These are phyloP conservation scores for Ormyrus pomaceus DNA, from an alignment of 2,888 invertebrate species.

Conservation along the genomic window DNA sequence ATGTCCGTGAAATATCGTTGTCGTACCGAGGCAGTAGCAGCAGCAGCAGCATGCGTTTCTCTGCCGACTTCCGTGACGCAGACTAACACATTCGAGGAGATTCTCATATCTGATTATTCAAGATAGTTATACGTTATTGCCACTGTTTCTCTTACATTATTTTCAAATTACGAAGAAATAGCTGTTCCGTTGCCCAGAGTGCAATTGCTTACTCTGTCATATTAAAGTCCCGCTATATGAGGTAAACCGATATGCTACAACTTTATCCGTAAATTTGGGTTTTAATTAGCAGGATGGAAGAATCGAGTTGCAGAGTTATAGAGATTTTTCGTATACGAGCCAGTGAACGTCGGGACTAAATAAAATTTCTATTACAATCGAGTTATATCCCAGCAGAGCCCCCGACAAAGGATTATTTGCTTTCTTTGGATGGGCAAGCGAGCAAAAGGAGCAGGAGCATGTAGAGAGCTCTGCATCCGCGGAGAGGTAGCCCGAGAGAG, in stretches of 20 bases:
- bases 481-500: constrained; percentile 29
- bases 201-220: constrained; percentile 10
- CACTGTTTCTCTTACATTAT: constrained; percentile 51
- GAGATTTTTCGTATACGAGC: neutral
- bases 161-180: constrained; percentile 29
- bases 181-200: constrained; percentile 11
- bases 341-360: neutral
- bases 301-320: neutral
- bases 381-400: constrained; percentile 21
- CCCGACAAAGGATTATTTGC: constrained; percentile 53
- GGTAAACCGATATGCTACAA: constrained; percentile 3
- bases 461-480: neutral
- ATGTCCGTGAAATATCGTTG: constrained; percentile 32
- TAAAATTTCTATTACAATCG: constrained; percentile 8
- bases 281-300: neutral
- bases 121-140: constrained; percentile 68
- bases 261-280: neutral
- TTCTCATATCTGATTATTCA: constrained; percentile 64
- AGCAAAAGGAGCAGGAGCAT: constrained; percentile 10
- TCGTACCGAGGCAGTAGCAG: neutral
- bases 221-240: neutral
- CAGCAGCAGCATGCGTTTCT: neutral
- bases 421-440: constrained; percentile 45
- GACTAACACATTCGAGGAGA: constrained; percentile 3
- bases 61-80: constrained; percentile 35